Evolutionary conservation across 2,888 invertebrate species (phyloP), one percentile per base, ranked within the genome.

Genomic region (Alentia gelatinosa): DNA sequence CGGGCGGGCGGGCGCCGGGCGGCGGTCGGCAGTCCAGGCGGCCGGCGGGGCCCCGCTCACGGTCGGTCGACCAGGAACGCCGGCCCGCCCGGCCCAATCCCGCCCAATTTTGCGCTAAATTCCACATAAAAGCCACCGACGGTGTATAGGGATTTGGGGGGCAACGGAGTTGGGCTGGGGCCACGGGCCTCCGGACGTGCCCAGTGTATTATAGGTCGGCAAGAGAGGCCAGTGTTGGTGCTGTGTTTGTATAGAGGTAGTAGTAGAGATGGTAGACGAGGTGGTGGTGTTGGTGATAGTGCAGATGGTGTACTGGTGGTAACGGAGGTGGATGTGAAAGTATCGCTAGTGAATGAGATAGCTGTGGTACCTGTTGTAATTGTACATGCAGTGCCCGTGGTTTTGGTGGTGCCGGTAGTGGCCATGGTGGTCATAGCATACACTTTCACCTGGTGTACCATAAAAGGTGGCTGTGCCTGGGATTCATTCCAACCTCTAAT

Each of bases 81-180:
- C 23, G 42, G 19, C 42, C 47, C 47, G 47, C 47, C 83, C 26
- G 42, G 47, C 86, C 86, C 86, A 86, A 86, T 86, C 50, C 50
- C 86, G 86, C 19, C 86, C 86, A 86, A 86, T 86, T 86, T 86
- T 86, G 42, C 86, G 86, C 86, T 86, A 86, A 86, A 86, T 86
- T 86, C 86, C 86, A 86, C 86, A 86, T 86, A 86, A 86, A 86
- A 86, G 86, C 47, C 47, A 19, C 86, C 86, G 86, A 42, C 86
- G 33, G 30, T 86, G 86, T 86, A 86, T 86, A 30, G 86, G 86
- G 86, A 86, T 86, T 86, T 42, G 86, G 42, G 47, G 47, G 86
- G 42, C 15, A 39, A 39, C 30, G 23, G 83, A 30, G 42, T 30
- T 35, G 42, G 83, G 33, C 37, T 37, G n/a, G 83, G 83, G 83